A percentile compares a stretch with the other conserved stretches of the same genome.
These are phyloP conservation scores for Diplazon laetatorius DNA, from an alignment of 2,888 invertebrate genomes.

Conservation along the genomic window DNA sequence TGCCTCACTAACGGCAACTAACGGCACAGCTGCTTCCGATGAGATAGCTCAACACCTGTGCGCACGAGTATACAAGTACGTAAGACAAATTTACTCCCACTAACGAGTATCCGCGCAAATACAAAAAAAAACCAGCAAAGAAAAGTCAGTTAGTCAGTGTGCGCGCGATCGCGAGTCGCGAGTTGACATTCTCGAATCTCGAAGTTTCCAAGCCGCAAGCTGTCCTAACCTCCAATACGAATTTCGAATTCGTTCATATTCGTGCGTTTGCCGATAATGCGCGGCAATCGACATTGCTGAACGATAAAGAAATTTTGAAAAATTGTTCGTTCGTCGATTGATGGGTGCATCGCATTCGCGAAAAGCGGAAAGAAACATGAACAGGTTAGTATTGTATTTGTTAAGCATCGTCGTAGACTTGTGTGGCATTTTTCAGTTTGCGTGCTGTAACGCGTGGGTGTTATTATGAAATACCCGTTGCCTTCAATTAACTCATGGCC, in stretches of 20 bases:
- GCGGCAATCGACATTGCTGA: neutral
- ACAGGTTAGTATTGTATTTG: constrained; percentile 68
- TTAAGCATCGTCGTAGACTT: constrained; percentile 5
- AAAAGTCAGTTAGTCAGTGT: constrained; percentile 16
- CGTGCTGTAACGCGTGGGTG: constrained; percentile 6
- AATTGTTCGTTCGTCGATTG: constrained; percentile 65
- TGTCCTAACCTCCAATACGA: neutral
- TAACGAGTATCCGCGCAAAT: neutral
- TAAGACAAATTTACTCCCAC: too few species aligned
- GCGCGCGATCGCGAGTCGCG: constrained; percentile 6
- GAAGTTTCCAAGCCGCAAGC: neutral
- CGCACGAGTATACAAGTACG: too few species aligned
- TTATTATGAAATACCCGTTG: neutral
- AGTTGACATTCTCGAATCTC: constrained; percentile 38
- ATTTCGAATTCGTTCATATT: constrained; percentile 13
- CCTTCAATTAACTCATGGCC: constrained; percentile 3
- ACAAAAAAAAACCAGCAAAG: too few species aligned
- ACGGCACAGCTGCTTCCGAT: too few species aligned
- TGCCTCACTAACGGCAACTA: too few species aligned
- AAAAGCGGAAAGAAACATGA: constrained; percentile 72
- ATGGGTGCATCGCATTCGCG: constrained; percentile 77
- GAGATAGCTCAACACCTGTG: too few species aligned
- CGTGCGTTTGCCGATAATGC: constrained; percentile 37
- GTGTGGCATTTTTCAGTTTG: neutral
- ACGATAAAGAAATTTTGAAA: constrained; percentile 5